Conservation (phyloP, 2,888 invertebrate genomes). For the Serripes groenlandicus region DNA sequence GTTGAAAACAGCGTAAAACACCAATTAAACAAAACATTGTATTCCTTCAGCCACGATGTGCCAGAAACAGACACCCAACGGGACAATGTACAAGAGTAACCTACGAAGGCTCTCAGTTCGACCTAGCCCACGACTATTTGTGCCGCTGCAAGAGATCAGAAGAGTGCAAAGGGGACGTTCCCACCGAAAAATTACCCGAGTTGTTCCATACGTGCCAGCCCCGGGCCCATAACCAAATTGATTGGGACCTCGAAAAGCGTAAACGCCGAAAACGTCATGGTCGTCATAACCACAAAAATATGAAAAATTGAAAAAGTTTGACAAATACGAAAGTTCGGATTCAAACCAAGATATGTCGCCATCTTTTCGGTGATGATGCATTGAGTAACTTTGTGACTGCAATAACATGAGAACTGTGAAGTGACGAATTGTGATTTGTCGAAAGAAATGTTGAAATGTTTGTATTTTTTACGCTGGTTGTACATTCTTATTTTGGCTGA, state of each 20-base stretch:
- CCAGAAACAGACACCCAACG: conserved; percentile 31
- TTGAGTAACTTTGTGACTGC: too few relatives aligned
- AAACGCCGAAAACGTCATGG: background rate
- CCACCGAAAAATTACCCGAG: conserved; percentile 12
- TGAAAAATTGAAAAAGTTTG: too few relatives aligned
- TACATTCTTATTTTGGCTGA: too few relatives aligned
- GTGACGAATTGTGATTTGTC: too few relatives aligned
- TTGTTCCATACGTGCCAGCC: conserved; percentile 37
- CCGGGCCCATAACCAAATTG: background rate
- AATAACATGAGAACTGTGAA: too few relatives aligned
- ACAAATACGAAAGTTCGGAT: too few relatives aligned
- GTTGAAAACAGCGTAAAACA: too few relatives aligned
- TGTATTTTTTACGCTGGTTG: too few relatives aligned
- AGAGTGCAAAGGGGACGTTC: conserved; percentile 45
- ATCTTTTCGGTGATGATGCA: too few relatives aligned
- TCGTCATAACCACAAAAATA: too few relatives aligned
- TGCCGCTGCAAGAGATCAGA: conserved; percentile 52
- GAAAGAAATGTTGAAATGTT: too few relatives aligned
- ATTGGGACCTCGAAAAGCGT: background rate
- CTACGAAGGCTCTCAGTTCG: conserved; percentile 33
- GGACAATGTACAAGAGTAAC: conserved; percentile 37
- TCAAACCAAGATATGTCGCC: too few relatives aligned
- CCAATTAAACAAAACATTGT: background rate
- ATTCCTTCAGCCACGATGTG: conserved; percentile 50
- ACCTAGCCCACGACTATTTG: conserved; percentile 42